Evolutionary conservation across 2,888 invertebrate genomes (phyloP), one percentile per base, ranked within the genome.

Genomic region (Scaptomyza polygonia): DNA sequence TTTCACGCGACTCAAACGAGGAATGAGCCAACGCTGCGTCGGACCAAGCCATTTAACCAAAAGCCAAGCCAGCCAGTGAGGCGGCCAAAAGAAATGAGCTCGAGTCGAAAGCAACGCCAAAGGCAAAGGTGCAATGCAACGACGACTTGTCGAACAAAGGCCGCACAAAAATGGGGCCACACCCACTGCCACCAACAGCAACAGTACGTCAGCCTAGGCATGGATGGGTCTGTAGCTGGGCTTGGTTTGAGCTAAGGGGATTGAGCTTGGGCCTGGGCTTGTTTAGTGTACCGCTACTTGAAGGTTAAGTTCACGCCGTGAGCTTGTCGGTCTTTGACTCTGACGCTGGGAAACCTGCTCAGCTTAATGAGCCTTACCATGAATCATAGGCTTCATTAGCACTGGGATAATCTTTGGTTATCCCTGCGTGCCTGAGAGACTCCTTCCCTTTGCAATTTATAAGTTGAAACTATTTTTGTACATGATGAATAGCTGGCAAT

Each of bases 1-100:
- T 91, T 91, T 91, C 91, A 89, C 90, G 91, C 90, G 90, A 88
- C 90, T 89, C 88, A 87, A 88, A 87, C 87, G 89, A 89, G 88
- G 87, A 91, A 90, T 91, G 91, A 90, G 86, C 87, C 77, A 81
- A 82, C 83, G 63, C 59, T 79, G 75, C 84, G 74, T 73, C 78
- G 77, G 79, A 68, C 81, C 78, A 79, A 80, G 87, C 72, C 88
- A 83, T 89, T 89, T 89, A 90, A 89, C 89, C 89, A 75, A 87
- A 73, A 75, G 42, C 67, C 34, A 21, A 14, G 25, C 21, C 71
- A 59, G 42, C 52, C 55, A 32, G 52, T 18, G 47, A 67, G 68
- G 68, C 73, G 67, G 54, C 72, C 64, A 49, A 66, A 67, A 58
- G 62, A 71, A 67, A 69, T 72, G 85, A 72, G 80, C 70, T 67